Evolutionary conservation across 2,113 vertebrate species (phyloP), one percentile per base, ranked within the genome.

Genomic region (Chionodraco myersi): DNA sequence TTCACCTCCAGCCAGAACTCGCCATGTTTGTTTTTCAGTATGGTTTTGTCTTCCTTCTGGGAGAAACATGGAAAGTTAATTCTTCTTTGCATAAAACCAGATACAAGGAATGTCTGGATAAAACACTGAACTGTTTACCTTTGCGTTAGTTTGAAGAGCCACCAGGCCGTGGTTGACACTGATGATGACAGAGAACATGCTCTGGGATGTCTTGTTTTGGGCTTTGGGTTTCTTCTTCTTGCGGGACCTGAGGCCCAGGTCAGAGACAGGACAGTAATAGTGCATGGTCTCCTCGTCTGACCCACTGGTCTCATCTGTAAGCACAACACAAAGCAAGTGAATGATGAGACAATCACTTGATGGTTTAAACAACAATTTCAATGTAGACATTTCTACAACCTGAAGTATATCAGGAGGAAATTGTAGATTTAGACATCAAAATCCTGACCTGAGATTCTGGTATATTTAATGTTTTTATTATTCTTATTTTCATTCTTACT

Each of bases 1-100:
- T 92, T 96, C 87, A 98, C 94, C 70, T 99, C 97, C 10, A 98
- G 48, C 98, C 98, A 99, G 93, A 99, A 98, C 92, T 99, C 98
- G 0, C 97, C 97, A 0, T 97, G 96, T 80, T 97, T 97, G 91
- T 95, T 95, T 92, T 96, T 95, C 78, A 96, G 18, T 1, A 92
- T 58, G 6, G 64, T 92, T 85, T 95, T 96, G 87, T 97, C 94
- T 66, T 96, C 96, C 84, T 95, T 94, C 96, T 97, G 87, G 57
- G 83, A 74, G 67, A 75, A 86, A 52, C 23, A 62, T 0, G 15
- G 12, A 61, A 53, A 36, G 10, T 53, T 11, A 63, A 54, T 14
- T n/a, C 12, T 18, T 14, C 5, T 30, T 13, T 41, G 5, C 16
- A 36, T 41, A 49, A 30, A 74, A 54, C 1, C 53, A 71, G 5